Percentiles rank a stretch among this genome's conserved stretches.
These are phyloP conservation scores for Drosophila auraria DNA, from an alignment of 1,140 invertebrate species.

Conservation along the genomic window DNA sequence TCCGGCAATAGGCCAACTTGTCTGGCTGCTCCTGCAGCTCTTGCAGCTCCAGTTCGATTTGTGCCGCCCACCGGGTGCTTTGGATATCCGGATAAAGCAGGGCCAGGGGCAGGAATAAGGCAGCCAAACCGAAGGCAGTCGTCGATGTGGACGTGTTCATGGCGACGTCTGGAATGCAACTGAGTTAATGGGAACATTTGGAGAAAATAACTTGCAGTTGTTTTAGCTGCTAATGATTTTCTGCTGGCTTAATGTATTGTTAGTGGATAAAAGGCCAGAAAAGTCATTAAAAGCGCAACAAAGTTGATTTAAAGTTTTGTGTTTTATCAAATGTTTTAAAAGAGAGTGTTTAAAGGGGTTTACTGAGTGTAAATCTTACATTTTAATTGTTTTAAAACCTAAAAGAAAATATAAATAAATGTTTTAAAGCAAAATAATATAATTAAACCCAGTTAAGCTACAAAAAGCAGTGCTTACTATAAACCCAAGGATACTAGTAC, in stretches of 20 bases:
- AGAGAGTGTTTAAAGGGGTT: background rate
- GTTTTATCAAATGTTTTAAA: background rate
- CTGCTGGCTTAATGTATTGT: too few relatives aligned
- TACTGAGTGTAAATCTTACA: too few relatives aligned
- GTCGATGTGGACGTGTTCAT: slow-evolving; percentile 8
- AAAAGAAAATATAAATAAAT: too few relatives aligned
- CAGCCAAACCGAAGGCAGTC: background rate
- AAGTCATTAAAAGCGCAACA: background rate
- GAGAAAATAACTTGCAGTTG: background rate
- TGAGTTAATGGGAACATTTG: background rate
- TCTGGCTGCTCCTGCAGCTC: slow-evolving; percentile 33
- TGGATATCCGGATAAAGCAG: slow-evolving; percentile 6
- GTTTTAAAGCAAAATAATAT: too few relatives aligned
- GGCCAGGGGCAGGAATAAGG: slow-evolving; percentile 18
- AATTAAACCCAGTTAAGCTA: too few relatives aligned
- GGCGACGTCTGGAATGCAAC: slow-evolving; percentile 3
- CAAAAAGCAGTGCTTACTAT: too few relatives aligned
- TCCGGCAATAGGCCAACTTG: slow-evolving; percentile 54
- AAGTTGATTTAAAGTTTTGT: background rate
- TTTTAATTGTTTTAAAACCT: background rate
- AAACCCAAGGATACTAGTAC: too few relatives aligned
- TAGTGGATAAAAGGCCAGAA: background rate
- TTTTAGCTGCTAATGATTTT: slow-evolving; percentile 21
- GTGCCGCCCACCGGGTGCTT: slow-evolving; percentile 7
- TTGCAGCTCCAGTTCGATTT: slow-evolving; percentile 38